A percentile compares a stretch with the other conserved stretches of the same genome.
Conservation (phyloP, 2,888 invertebrate species). For the Macropis europaea region DNA sequence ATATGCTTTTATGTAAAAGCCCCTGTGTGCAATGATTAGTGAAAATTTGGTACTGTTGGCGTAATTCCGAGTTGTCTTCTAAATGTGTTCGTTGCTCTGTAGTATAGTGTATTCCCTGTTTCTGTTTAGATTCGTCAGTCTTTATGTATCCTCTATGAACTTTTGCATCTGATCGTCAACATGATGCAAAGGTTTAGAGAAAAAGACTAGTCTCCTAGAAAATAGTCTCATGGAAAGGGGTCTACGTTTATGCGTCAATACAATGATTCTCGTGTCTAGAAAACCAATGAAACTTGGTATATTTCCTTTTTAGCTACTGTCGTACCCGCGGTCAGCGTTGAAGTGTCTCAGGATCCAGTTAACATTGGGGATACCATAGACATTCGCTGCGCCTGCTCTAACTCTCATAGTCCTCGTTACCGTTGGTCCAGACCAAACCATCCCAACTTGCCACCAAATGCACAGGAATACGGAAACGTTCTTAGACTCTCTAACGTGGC, state of each 20-base stretch:
- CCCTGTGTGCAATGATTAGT: too few relatives aligned
- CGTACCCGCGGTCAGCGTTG: constrained; percentile 73
- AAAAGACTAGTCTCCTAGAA: neutral
- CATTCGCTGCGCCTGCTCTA: constrained; percentile 84
- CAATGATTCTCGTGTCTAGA: too few relatives aligned
- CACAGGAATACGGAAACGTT: constrained; percentile 82
- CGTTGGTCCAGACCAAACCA: constrained; percentile 84
- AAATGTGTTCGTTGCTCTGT: neutral
- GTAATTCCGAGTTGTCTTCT: neutral
- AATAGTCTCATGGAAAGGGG: neutral
- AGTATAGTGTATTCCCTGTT: constrained; percentile 3
- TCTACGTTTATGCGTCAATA: constrained; percentile 2
- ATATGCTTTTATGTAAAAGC: too few relatives aligned
- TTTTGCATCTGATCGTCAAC: neutral
- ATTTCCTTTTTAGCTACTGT: constrained; percentile 63
- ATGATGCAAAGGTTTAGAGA: neutral
- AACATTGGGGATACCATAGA: constrained; percentile 84
- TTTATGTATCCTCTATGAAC: neutral
- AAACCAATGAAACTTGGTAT: too few relatives aligned
- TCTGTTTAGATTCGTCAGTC: neutral
- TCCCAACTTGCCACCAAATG: constrained; percentile 82
- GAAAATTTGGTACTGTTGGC: too few relatives aligned
- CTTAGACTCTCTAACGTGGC: constrained; percentile 83
- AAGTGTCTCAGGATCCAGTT: constrained; percentile 79
- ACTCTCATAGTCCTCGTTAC: constrained; percentile 74